Percentiles rank a stretch among this genome's conserved stretches.
These are phyloP conservation scores for Neodiprion fabricii DNA, from an alignment of 1,140 invertebrate species.

Conservation along the genomic window DNA sequence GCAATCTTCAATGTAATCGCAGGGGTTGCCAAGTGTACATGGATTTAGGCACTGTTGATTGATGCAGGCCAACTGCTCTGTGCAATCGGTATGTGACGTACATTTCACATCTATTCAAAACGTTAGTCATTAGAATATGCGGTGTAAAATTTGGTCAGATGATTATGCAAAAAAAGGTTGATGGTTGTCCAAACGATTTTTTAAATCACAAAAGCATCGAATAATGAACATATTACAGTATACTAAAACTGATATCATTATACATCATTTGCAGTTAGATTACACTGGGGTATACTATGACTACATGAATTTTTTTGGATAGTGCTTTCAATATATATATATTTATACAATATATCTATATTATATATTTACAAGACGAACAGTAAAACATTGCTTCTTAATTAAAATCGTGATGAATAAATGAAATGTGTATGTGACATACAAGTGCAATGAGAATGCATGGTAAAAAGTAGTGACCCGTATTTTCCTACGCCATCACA, in stretches of 20 bases:
- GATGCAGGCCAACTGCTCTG: conserved; percentile 77
- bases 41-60: conserved; percentile 79
- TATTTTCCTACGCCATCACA: background rate
- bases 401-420: background rate
- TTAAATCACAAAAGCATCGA: too few species aligned
- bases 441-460: conserved; percentile 3
- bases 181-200: too few species aligned
- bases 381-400: background rate
- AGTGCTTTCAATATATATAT: background rate
- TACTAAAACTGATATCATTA: background rate
- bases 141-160: background rate
- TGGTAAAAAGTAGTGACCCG: background rate
- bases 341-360: too few species aligned
- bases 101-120: conserved; percentile 72
- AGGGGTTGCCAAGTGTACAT: conserved; percentile 73
- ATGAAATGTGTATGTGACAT: background rate
- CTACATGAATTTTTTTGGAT: background rate
- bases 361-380: background rate
- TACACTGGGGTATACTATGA: background rate
- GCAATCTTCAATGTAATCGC: conserved; percentile 71
- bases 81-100: conserved; percentile 73
- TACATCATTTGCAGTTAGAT: background rate
- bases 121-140: conserved; percentile 36
- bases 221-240: background rate
- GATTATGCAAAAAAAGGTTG: background rate